A percentile compares a stretch with the other conserved stretches of the same genome.
These are phyloP conservation scores for Zaprionus nigranus DNA, from an alignment of 1,140 invertebrate species.

Conservation along the genomic window DNA sequence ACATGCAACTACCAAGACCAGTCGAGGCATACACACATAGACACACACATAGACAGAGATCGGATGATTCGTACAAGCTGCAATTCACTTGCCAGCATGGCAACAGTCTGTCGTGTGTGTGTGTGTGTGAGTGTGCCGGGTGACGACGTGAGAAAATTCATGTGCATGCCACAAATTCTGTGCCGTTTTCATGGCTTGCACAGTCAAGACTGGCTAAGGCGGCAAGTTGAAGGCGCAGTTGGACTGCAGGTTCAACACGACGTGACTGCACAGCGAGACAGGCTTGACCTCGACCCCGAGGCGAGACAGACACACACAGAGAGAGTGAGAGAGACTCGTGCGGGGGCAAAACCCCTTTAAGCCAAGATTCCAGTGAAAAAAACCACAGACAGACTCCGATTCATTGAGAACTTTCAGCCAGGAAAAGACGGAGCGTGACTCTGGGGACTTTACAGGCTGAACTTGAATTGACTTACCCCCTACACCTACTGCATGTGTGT, in stretches of 20 bases:
- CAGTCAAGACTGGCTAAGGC: conserved; percentile 2
- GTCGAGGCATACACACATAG: conserved; percentile 43
- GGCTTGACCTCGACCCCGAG: conserved; percentile 12
- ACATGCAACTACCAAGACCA: conserved; percentile 76
- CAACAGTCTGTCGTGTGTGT: conserved; percentile 57
- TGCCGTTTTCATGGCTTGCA: conserved; percentile 64
- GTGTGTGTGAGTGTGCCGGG: conserved; percentile 34
- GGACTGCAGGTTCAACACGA: background rate
- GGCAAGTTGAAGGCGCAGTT: background rate
- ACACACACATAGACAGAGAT: conserved; percentile 25
- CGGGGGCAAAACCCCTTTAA: conserved; percentile 2
- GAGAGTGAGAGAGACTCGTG: background rate
- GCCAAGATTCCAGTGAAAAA: background rate
- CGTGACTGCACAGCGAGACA: background rate
- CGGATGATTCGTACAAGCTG: background rate
- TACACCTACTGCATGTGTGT: background rate
- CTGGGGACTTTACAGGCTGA: conserved; percentile 20
- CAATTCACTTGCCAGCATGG: conserved; percentile 43
- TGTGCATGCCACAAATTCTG: conserved; percentile 80
- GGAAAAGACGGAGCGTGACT: background rate
- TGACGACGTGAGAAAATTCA: conserved; percentile 80
- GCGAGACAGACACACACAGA: background rate
- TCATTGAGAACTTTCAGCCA: conserved; percentile 18
- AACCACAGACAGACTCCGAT: background rate
- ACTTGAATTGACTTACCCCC: conserved; percentile 43